These are phyloP conservation scores for Incurvaria masculella DNA, from an alignment of 2,888 invertebrate species.

Conservation along the genomic window DNA sequence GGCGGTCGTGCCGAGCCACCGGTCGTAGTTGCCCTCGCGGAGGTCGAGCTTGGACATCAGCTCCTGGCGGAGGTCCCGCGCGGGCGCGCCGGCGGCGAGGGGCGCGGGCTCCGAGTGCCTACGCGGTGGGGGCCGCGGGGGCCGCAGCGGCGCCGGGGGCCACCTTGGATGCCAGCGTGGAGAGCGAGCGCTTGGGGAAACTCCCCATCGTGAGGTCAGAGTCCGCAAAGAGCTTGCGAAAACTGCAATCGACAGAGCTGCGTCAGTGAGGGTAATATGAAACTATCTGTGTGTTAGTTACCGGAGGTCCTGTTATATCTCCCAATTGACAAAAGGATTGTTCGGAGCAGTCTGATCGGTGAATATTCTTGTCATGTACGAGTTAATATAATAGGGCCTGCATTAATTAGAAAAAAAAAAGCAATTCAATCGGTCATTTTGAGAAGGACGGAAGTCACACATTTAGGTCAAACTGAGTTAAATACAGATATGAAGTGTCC, in stretches of 20 bases:
- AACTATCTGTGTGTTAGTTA: no score
- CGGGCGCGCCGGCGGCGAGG: conserved; percentile 20
- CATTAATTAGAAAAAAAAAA: no score
- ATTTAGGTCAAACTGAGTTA: no score
- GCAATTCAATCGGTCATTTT: no score
- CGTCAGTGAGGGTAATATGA: no score
- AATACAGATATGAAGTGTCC: no score
- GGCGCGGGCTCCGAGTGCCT: conserved; percentile 38
- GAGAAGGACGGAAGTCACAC: no score
- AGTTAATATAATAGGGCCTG: no score
- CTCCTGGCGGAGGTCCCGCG: conserved; percentile 39
- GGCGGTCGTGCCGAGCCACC: conserved; percentile 39
- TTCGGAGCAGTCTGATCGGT: no score
- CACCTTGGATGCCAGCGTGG: conserved; percentile 73
- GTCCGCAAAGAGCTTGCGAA: conserved; percentile 88
- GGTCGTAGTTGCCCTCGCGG: conserved; percentile 23
- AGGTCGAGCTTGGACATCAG: conserved; percentile 30
- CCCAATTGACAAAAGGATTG: no score
- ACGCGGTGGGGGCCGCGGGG: conserved; percentile 38
- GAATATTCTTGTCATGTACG: no score
- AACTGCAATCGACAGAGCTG: conserved; percentile 63
- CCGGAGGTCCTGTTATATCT: no score
- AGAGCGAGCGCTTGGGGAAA: conserved; percentile 78
- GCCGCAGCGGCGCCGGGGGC: conserved; percentile 46
- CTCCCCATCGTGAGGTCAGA: conserved; percentile 66